These are phyloP conservation scores for Caenorhabditis sulstoni DNA, from an alignment of 2,888 invertebrate species.

Conservation along the genomic window DNA sequence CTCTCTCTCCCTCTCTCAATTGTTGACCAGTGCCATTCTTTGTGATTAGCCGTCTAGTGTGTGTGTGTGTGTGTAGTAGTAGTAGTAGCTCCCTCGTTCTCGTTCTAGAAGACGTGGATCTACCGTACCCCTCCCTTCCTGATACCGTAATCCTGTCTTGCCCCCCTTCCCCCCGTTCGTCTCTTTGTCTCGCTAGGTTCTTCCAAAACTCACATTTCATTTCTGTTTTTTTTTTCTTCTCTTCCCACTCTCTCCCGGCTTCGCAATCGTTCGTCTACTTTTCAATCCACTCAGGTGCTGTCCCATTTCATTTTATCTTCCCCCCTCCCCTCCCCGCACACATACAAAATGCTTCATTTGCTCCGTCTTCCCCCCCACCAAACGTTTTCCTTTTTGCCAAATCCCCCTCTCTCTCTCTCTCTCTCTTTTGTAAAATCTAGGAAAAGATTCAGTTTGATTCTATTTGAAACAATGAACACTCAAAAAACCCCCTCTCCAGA, in stretches of 20 bases:
- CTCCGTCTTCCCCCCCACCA: too few relatives aligned
- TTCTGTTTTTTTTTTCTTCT: constrained; percentile 22
- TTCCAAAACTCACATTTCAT: constrained; percentile 43
- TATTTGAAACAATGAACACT: not conserved
- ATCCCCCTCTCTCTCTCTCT: not conserved
- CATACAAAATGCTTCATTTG: too few relatives aligned
- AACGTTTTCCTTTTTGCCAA: constrained; percentile 20
- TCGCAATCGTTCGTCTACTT: constrained; percentile 16
- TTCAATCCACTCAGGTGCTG: constrained; percentile 44
- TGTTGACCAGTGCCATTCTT: constrained; percentile 57
- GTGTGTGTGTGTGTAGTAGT: too few relatives aligned
- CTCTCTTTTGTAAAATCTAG: not conserved
- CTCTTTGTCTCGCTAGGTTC: constrained; percentile 44
- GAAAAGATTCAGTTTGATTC: constrained; percentile 16
- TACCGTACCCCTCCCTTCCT: not conserved
- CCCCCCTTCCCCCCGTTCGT: not conserved
- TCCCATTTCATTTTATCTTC: too few relatives aligned
- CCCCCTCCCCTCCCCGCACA: too few relatives aligned
- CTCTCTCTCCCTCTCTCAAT: constrained; percentile 19
- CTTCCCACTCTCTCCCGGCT: constrained; percentile 17
- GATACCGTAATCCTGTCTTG: not conserved
- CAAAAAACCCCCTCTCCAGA: too few relatives aligned
- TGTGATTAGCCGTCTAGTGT: constrained; percentile 39
- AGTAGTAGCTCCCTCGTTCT: constrained; percentile 19
- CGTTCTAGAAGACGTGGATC: not conserved